These are phyloP conservation scores for Helostoma temminkii DNA, from an alignment of 2,797 vertebrate species.

Conservation along the genomic window DNA sequence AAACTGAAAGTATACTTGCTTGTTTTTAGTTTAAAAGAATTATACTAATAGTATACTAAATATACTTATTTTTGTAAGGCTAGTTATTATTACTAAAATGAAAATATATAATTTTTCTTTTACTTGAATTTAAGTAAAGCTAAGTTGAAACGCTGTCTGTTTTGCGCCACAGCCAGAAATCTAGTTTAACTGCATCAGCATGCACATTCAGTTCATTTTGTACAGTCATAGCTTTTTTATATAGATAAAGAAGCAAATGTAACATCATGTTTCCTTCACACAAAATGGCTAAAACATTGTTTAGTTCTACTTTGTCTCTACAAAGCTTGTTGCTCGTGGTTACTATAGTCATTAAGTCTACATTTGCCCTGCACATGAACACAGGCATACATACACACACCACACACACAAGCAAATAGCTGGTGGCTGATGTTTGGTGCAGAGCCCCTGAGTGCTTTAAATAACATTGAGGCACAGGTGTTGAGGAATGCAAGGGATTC, in stretches of 20 bases:
- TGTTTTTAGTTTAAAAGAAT: no score
- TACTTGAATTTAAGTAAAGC: neutral
- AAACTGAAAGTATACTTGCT: no score
- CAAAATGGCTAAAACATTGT: slow-evolving; percentile 23
- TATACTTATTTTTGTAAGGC: no score
- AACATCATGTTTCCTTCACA: slow-evolving; percentile 20
- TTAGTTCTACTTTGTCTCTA: slow-evolving; percentile 37
- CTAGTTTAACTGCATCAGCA: neutral
- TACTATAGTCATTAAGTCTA: slow-evolving; percentile 54
- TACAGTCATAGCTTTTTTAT: slow-evolving; percentile 8
- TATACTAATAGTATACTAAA: no score
- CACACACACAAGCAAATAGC: slow-evolving; percentile 67
- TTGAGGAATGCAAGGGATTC: slow-evolving; percentile 76
- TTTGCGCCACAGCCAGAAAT: neutral
- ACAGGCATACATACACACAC: slow-evolving; percentile 22
- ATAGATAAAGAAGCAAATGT: neutral
- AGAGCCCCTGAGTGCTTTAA: slow-evolving; percentile 79
- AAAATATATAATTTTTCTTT: neutral
- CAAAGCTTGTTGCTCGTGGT: slow-evolving; percentile 59
- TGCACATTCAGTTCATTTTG: slow-evolving; percentile 14
- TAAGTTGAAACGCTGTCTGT: neutral
- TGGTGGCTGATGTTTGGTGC: slow-evolving; percentile 72
- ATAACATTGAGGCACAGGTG: slow-evolving; percentile 80
- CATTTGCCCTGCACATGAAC: slow-evolving; percentile 26
- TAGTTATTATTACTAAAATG: no score